Base-by-base conservation (phyloP, 2,888 invertebrate genomes). In the Drosophila neoperkinsi region DNA sequence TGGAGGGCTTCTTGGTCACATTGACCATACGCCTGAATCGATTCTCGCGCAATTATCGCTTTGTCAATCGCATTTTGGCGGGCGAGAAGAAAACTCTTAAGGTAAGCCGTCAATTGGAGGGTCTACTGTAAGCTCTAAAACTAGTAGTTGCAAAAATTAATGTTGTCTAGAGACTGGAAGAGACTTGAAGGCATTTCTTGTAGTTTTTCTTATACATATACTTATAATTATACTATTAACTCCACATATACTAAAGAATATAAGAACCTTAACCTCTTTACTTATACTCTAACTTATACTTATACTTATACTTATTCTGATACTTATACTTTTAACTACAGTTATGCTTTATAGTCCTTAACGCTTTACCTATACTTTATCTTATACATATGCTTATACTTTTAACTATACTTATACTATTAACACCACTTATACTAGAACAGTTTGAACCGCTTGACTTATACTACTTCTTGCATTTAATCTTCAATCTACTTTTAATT, bases 31-130 rank as follows among this genome's bases (percentile, higher is more conserved):
- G 96, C 84, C 94, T 99, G 67, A 98, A 99, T 94, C 95, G 95
- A 85, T 91, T 97, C 88, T 99, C 99, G 0, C 95, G 97, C 63
- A 99, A 99, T 93, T 99, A 99, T 94, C 95, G 99, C 91, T 98
- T 98, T 92, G 98, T 99, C 0, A 97, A 99, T 31, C 96, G 96
- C 81, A 97, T 98, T 34, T 94, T 99, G 63, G 96, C 96, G 0
- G 95, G 96, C 72, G 99, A 99, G 92, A 99, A 99, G 94, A 97
- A 96, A 93, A 94, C 95, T 65, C 94, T 99, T 3, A 99, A 98
- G 95, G 98, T 97, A 93, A 79, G 85, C 70, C 36, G 0, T 30
- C 25, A 21, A 4, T n/a, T 25, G 2, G 41, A 34, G 38, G 21
- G 28, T 9, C 13, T 9, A 51, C 36, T 53, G 46, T 73, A 56